phyloP scores from a whole-genome alignment of 2,888 invertebrate species.

The Theristus sp. region DNA sequence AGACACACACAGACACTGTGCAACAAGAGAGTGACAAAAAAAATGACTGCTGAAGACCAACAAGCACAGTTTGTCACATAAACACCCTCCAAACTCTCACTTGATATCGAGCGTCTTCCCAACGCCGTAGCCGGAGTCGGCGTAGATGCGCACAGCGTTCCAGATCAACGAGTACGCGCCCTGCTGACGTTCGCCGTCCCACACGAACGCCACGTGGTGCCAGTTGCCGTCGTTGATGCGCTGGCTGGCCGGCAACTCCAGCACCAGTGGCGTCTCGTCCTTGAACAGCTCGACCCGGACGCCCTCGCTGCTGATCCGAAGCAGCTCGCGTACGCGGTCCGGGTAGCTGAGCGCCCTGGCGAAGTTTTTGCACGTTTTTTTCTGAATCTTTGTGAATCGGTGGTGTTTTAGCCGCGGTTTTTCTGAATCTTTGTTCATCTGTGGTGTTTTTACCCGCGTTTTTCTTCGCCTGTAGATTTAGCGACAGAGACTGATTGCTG shows the following conservation, averaged over 20 bases:
- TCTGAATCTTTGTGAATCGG: no score
- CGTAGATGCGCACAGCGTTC: constrained; percentile 84
- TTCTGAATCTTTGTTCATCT: no score
- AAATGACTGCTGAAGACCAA: no score
- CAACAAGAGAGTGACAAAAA: no score
- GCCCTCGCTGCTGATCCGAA: constrained; percentile 81
- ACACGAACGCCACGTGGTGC: constrained; percentile 66
- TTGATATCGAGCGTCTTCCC: constrained; percentile 61
- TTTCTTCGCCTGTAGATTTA: no score
- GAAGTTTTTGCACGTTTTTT: background rate
- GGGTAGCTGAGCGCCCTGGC: constrained; percentile 46
- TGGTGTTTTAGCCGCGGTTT: no score
- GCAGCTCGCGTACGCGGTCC: constrained; percentile 51
- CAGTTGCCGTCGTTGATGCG: constrained; percentile 54
- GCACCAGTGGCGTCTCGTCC: constrained; percentile 34
- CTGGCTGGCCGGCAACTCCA: constrained; percentile 19
- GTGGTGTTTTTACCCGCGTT: no score
- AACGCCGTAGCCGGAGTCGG: constrained; percentile 66
- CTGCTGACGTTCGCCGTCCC: constrained; percentile 61
- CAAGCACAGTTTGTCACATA: no score
- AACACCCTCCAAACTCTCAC: constrained; percentile 45
- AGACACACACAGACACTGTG: no score
- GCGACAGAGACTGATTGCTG: no score
- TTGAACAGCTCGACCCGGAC: constrained; percentile 73
- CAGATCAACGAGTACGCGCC: constrained; percentile 73